Evolutionary conservation across 2,888 invertebrate species (phyloP), one percentile per base, ranked within the genome.

Genomic region (Sturmia bella): DNA sequence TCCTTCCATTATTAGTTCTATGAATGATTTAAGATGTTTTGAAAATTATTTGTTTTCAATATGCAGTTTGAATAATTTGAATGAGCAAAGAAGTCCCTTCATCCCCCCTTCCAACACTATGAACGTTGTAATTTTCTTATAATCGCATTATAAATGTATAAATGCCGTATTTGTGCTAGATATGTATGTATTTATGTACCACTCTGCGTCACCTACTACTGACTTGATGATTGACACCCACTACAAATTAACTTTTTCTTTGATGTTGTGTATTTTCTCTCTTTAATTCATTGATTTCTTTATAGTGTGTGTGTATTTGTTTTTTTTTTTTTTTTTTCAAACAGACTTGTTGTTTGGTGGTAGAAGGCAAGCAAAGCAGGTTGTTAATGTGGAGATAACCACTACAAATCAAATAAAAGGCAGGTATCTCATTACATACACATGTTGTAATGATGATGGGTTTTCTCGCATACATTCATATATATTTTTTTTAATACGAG

Each of bases 341-440:
- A 0, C 19, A 37, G 21, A 24, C 13, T 7, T 56, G 19, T 1
- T n/a, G 3, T 19, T 27, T 24, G 17, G 66, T 24, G 56, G 11
- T 50, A 19, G 63, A 15, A 9, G 52, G 15, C 37, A 15, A 39
- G 1, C 15, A 43, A 52, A 43, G 21, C 15, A 52, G 59, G 17
- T 50, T 32, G 27, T 41, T 75, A 75, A 66, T 68, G 80, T 54
- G 70, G 54, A 27, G 73, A 43, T 73, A 78, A 74, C 78, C 68
- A 77, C 73, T 59, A 52, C 66, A 82, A 82, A 82, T 74, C 64
- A 78, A 78, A 74, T 74, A 82, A 78, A 57, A 64, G 37, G 69
- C 69, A 70, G 78, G 82, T 82, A 82, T 82, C 82, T 77, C 74
- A 74, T 82, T 82, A 69, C 82, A 74, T 68, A 15, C 75, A 75